Evolutionary conservation across 2,113 vertebrate genomes (phyloP).

Genomic region (Sterna hirundo): DNA sequence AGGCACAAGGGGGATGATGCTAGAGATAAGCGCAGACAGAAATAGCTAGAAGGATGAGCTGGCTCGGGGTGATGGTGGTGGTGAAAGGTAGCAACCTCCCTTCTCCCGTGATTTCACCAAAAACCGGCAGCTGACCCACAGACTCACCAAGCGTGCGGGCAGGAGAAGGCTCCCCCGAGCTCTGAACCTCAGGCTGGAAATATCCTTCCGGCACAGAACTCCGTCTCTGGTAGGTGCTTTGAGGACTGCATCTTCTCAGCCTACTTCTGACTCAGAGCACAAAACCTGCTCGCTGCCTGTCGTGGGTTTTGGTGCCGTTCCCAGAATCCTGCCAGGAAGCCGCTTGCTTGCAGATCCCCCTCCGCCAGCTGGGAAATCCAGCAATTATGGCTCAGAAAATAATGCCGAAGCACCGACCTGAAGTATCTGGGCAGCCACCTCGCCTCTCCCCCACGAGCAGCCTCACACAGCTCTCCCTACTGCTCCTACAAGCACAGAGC

Average conservation of each 20-base stretch:
- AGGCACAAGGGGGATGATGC: slow-evolving; percentile 30
- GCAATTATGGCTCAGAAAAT: not conserved
- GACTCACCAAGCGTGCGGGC: not conserved
- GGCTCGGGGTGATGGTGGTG: not conserved
- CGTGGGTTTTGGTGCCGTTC: slow-evolving; percentile 8
- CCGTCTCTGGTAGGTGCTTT: not conserved
- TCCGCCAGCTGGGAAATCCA: not conserved
- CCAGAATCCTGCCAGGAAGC: slow-evolving; percentile 37
- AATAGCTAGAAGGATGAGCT: slow-evolving; percentile 60
- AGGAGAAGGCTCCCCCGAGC: not conserved
- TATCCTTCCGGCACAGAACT: not conserved
- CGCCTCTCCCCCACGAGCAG: not conserved
- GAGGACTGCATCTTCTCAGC: slow-evolving; percentile 28
- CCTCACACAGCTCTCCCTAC: not conserved
- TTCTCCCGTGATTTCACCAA: not conserved
- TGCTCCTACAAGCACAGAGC: not conserved
- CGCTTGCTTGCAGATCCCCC: not conserved
- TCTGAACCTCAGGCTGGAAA: not conserved
- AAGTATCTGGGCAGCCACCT: not conserved
- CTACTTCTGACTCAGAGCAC: slow-evolving; percentile 34
- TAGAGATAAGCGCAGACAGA: slow-evolving; percentile 43
- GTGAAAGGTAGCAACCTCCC: not conserved
- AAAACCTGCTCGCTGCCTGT: not conserved
- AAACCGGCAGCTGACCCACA: not conserved
- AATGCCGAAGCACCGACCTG: not conserved